Conservation (phyloP, 2,888 invertebrate genomes). For the Hetaerina titia region DNA sequence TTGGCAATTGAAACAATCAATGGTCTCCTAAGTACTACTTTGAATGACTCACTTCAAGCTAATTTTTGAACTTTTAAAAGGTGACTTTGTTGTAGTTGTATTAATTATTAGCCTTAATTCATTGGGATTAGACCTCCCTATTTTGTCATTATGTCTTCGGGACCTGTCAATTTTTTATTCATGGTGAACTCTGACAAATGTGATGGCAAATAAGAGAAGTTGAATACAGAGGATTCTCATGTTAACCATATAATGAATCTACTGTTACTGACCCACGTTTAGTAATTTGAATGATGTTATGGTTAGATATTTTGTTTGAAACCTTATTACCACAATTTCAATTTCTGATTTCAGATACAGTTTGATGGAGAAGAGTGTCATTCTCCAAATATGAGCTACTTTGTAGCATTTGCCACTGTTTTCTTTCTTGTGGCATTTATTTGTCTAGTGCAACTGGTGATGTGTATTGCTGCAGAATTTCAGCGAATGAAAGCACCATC, state of each 20-base stretch:
- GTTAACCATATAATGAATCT: neutral
- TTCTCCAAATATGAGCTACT: slow-evolving; percentile 90
- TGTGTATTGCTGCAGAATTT: slow-evolving; percentile 91
- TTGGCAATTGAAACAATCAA: too few species aligned
- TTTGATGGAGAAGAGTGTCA: slow-evolving; percentile 91
- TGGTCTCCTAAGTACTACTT: too few species aligned
- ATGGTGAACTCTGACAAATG: too few species aligned
- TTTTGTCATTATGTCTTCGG: too few species aligned
- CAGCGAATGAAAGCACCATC: slow-evolving; percentile 90
- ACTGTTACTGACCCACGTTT: neutral
- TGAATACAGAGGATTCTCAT: neutral
- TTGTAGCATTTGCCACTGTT: slow-evolving; percentile 81
- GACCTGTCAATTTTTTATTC: too few species aligned
- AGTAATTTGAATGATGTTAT: neutral
- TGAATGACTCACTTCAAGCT: too few species aligned
- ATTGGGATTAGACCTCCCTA: too few species aligned
- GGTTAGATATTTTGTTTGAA: neutral
- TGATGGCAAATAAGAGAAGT: too few species aligned
- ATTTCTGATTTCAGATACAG: slow-evolving; percentile 78
- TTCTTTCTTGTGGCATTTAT: slow-evolving; percentile 91
- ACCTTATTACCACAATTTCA: slow-evolving; percentile 28
- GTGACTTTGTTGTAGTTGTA: too few species aligned
- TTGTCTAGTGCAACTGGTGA: slow-evolving; percentile 90
- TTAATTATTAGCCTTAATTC: too few species aligned
- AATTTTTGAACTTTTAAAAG: too few species aligned